Conservation (phyloP, 1,140 invertebrate genomes). For the Ceratitis capitata region DNA sequence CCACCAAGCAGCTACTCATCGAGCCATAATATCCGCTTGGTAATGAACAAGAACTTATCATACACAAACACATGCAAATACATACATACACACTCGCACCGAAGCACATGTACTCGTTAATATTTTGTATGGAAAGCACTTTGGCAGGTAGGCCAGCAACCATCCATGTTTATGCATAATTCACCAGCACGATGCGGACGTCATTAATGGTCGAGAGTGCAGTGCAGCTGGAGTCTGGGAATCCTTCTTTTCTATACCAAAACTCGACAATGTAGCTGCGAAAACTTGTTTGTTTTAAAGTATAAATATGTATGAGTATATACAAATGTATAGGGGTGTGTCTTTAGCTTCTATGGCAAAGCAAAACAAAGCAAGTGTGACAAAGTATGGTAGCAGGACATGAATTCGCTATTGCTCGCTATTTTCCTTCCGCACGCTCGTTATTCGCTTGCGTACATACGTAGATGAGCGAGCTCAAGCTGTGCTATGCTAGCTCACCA, state of each 20-base stretch:
- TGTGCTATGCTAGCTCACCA: not conserved
- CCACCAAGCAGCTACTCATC: not conserved
- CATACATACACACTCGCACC: not conserved
- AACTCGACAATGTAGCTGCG: too few species aligned
- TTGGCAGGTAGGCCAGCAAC: not conserved
- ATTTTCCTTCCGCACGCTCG: constrained; percentile 10
- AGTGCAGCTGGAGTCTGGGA: not conserved
- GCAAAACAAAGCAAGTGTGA: not conserved
- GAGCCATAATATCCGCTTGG: not conserved
- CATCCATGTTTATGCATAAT: constrained; percentile 24
- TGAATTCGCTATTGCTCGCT: not conserved
- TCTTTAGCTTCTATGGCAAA: not conserved
- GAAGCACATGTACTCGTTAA: not conserved
- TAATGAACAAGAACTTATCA: not conserved
- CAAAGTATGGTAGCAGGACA: not conserved
- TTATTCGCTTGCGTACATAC: not conserved
- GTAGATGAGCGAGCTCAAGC: constrained; percentile 12
- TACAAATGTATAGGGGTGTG: too few species aligned
- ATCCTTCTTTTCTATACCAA: not conserved
- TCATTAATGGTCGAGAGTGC: not conserved
- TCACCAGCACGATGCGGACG: constrained; percentile 5
- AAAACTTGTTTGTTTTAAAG: too few species aligned
- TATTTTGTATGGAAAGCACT: constrained; percentile 11
- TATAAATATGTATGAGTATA: too few species aligned
- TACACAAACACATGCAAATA: not conserved